These are phyloP conservation scores for Thecocarcelia acutangulata DNA, from an alignment of 2,888 invertebrate species.

Conservation along the genomic window DNA sequence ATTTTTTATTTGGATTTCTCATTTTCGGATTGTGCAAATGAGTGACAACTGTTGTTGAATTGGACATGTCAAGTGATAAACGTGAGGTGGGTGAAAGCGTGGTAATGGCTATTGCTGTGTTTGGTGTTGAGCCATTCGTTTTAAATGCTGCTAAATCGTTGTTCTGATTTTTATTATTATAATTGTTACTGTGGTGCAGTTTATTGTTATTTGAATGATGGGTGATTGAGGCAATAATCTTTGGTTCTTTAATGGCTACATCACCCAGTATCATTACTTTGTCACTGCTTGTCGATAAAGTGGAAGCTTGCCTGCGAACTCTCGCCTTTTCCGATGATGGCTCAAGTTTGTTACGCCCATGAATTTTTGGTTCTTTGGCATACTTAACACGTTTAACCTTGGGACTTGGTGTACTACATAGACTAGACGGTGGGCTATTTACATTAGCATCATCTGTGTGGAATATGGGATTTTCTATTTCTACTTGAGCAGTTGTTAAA, in stretches of 20 bases:
- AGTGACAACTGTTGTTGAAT: constrained; percentile 69
- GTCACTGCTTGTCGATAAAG: constrained; percentile 74
- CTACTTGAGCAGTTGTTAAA: constrained; percentile 41
- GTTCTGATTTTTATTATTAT: constrained; percentile 60
- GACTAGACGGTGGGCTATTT: constrained; percentile 56
- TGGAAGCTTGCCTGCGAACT: constrained; percentile 73
- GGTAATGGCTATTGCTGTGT: constrained; percentile 70
- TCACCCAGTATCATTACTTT: constrained; percentile 78
- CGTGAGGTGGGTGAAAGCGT: constrained; percentile 70
- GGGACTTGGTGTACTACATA: constrained; percentile 51
- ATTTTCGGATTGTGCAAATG: constrained; percentile 66
- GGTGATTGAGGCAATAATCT: constrained; percentile 57
- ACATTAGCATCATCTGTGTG: constrained; percentile 18
- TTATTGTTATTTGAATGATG: constrained; percentile 51
- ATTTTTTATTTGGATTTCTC: constrained; percentile 55
- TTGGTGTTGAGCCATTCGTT: constrained; percentile 83
- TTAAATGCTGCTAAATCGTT: constrained; percentile 76
- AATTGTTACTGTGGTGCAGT: constrained; percentile 56
- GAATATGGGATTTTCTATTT: constrained; percentile 35
- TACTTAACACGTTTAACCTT: constrained; percentile 57
- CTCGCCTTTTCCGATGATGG: constrained; percentile 55
- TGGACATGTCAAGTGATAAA: constrained; percentile 68
- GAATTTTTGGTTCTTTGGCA: constrained; percentile 31
- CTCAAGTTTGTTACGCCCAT: constrained; percentile 39
- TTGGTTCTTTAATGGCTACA: constrained; percentile 63